Evolutionary conservation across 2,888 invertebrate species (phyloP), one percentile per base, ranked within the genome.

Genomic region (Aporophyla lueneburgensis): DNA sequence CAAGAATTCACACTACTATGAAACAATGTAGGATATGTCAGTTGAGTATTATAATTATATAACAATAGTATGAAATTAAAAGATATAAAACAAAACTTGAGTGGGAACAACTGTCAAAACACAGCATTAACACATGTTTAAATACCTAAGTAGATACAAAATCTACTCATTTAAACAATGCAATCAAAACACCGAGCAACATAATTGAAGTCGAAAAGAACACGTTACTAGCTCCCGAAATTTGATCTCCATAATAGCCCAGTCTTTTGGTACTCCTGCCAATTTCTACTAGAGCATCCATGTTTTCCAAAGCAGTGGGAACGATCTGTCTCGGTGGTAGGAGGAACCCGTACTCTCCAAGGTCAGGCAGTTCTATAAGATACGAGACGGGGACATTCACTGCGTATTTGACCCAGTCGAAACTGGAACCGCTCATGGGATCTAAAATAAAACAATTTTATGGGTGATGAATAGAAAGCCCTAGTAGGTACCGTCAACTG

Each of bases 331-430:
- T 91, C 0, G 96, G 87, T 0, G 97, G 97, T 0, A 97, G 92
- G 2, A 97, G 88, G 91, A 97, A 97, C 0, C 97, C 97, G 63
- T 93, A 96, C 12, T 92, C 91, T 4, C 97, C 97, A 5, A 94
- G 93, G 84, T 97, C 97, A 43, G 97, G 91, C 1, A 98, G 94
- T 87, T 98, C 97, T n/a, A 97, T 93, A 0, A 97, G 96, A 87
- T 97, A 97, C 1, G 97, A 91, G 59, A 97, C 95, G 10, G 97
- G 97, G 0, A 97, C 96, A 2, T 96, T 92, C 0, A 95, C 92
- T 2, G 88, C 92, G 5, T 95, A 94, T 83, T 97, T 97, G 0
- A 97, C 97, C 97, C 97, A 97, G 87, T 97, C 97, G 67, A 96
- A 96, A 62, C 96, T 96, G 6, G 95, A 91, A 2, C 97, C 97